Percentiles rank a stretch among this genome's conserved stretches.
Evolutionary conservation across 2,888 invertebrate species (phyloP).

Genomic region (Rhagophthalmus giganteus): DNA sequence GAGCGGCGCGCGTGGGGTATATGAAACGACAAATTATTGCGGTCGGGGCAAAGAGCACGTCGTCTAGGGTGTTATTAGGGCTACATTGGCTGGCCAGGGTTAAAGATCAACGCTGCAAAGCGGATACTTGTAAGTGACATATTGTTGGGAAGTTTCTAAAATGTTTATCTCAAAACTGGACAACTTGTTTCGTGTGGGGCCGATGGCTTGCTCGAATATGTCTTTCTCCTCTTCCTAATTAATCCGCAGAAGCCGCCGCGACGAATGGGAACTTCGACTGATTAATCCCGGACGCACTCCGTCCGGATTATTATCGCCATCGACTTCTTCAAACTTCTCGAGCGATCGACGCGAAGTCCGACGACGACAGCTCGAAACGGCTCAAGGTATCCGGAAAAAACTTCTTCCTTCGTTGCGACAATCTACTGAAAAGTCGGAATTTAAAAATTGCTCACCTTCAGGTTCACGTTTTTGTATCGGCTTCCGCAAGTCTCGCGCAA

Average conservation of each 20-base stretch:
- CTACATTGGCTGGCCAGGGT: slow-evolving; percentile 1
- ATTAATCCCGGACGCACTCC: too few species aligned
- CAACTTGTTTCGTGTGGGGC: slow-evolving; percentile 26
- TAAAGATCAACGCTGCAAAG: slow-evolving; percentile 12
- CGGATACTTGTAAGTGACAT: slow-evolving; percentile 26
- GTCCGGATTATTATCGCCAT: too few species aligned
- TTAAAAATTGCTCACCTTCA: too few species aligned
- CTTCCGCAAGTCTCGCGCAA: too few species aligned
- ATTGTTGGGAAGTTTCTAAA: slow-evolving; percentile 32
- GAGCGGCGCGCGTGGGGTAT: too few species aligned
- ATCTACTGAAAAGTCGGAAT: too few species aligned
- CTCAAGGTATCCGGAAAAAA: too few species aligned
- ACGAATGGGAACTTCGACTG: slow-evolving; percentile 5
- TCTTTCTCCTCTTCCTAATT: slow-evolving; percentile 2
- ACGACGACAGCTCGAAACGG: too few species aligned
- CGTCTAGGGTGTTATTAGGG: neutral
- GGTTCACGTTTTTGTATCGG: too few species aligned
- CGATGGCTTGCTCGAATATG: slow-evolving; percentile 1
- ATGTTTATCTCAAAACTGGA: slow-evolving; percentile 30
- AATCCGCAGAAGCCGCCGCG: slow-evolving; percentile 1
- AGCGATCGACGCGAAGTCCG: too few species aligned
- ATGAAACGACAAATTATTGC: slow-evolving; percentile 4
- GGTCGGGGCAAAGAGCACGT: slow-evolving; percentile 1
- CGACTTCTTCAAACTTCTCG: too few species aligned
- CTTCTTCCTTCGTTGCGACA: too few species aligned